Conservation (phyloP, 2,797 vertebrate genomes). For the Macrochelys suwanniensis region DNA sequence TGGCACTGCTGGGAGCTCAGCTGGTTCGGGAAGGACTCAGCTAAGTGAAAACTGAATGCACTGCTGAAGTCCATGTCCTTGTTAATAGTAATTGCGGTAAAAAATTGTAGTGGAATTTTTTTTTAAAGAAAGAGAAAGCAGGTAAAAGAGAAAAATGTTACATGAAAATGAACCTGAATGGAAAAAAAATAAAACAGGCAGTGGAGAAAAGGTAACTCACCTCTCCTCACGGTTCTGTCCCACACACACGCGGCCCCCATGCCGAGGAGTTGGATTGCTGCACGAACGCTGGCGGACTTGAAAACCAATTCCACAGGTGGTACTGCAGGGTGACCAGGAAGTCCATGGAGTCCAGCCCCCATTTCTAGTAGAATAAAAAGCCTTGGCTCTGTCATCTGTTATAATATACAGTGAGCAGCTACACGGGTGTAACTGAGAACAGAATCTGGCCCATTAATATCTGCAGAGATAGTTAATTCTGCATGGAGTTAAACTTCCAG, state of each 20-base stretch:
- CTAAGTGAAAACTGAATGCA: slow-evolving; percentile 16
- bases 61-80: background rate
- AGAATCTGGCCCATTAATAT: slow-evolving; percentile 45
- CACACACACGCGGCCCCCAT: slow-evolving; percentile 95
- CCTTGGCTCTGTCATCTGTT: slow-evolving; percentile 63
- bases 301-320: slow-evolving; percentile 96
- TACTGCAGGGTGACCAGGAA: slow-evolving; percentile 96
- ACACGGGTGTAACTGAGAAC: slow-evolving; percentile 67
- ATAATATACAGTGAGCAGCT: slow-evolving; percentile 66
- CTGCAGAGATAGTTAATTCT: slow-evolving; percentile 42
- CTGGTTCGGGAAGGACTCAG: background rate
- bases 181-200: background rate
- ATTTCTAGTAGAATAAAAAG: slow-evolving; percentile 87
- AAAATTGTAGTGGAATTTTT: background rate
- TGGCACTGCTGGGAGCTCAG: background rate
- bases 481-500: background rate
- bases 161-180: background rate
- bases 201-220: slow-evolving; percentile 58
- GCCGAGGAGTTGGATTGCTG: slow-evolving; percentile 95
- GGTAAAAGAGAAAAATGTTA: background rate
- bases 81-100: background rate
- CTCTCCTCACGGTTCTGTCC: slow-evolving; percentile 98
- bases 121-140: background rate
- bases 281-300: slow-evolving; percentile 97
- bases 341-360: slow-evolving; percentile 99